Base-by-base conservation (phyloP, 2,113 vertebrate genomes). In the Forbesichthys agassizii region DNA sequence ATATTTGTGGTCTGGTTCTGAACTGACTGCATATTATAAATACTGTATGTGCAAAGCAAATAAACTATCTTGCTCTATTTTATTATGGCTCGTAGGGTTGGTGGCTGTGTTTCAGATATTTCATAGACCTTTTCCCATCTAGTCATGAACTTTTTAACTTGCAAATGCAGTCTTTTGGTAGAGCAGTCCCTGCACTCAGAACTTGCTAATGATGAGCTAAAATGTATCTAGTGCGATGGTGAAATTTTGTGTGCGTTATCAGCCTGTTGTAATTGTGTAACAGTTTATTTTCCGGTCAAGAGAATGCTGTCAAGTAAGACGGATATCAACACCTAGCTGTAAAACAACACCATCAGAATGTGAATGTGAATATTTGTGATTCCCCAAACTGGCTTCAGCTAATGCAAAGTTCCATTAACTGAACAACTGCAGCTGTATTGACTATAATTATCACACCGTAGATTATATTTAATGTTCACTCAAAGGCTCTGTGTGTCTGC, bases 261-360 rank as follows among this genome's bases (percentile, higher is more conserved):
- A 69, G 78, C 75, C 80, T 64, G 69, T 77, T 85, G 79, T 81
- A 85, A 85, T 85, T 80, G 69, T 73, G 71, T 85, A 76, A 81
- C 67, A 81, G 84, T 84, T 86, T 75, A 89, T 84, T 84, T 86
- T 78, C 58, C 42, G 81, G 84, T 84, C 82, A 88, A 73, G 64
- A 68, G 69, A 79, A 75, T 76, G 61, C 62, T 84, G 69, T 74
- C 65, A 75, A 81, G 71, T 51, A 66, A 61, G 70, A 78, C 72
- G 84, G 63, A 79, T 74, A 79, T 72, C 70, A 66, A 74, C 62
- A 67, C 16, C 55, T 69, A 61, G 72, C 64, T 64, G 75, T 66
- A 14, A 58, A 69, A 78, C 5, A 18, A 68, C 69, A 2, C 69
- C 81, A 86, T 83, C 80, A 84, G 71, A 79, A 88, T 85, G 77